Conservation (phyloP, 92 coral and sea anemone genomes). For the Muricea muricata region DNA sequence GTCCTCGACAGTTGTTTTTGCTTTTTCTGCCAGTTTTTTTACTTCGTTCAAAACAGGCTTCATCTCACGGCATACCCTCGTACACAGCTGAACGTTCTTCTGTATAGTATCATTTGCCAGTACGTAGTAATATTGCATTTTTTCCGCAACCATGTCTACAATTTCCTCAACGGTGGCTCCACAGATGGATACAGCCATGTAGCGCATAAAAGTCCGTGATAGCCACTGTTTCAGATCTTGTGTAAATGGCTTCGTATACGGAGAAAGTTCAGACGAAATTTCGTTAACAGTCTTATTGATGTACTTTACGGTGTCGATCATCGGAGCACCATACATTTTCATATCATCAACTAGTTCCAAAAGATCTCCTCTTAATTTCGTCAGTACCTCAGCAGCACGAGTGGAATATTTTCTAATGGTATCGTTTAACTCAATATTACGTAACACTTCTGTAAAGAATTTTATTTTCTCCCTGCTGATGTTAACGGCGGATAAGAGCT, state of each 20-base stretch:
- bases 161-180: slow-evolving; percentile 69
- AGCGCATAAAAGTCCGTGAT: slow-evolving; percentile 30
- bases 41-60: neutral
- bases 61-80: slow-evolving; percentile 20
- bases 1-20: slow-evolving; percentile 65
- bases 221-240: neutral
- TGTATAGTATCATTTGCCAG: neutral
- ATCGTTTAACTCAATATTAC: neutral
- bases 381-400: slow-evolving; percentile 3
- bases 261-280: slow-evolving; percentile 18
- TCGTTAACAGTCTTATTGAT: slow-evolving; percentile 20
- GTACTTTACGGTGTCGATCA: neutral
- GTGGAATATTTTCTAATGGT: neutral
- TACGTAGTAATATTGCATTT: neutral
- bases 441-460: slow-evolving; percentile 5
- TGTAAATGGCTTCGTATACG: neutral
- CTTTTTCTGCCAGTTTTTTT: slow-evolving; percentile 60
- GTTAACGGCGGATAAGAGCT: neutral
- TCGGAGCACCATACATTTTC: slow-evolving; percentile 3
- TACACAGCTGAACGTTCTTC: slow-evolving; percentile 23
- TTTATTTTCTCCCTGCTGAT: neutral
- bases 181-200: slow-evolving; percentile 42
- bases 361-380: neutral
- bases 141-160: neutral
- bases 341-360: neutral